Base-by-base conservation (phyloP, 2,797 vertebrate species). In the Mycteria americana region DNA sequence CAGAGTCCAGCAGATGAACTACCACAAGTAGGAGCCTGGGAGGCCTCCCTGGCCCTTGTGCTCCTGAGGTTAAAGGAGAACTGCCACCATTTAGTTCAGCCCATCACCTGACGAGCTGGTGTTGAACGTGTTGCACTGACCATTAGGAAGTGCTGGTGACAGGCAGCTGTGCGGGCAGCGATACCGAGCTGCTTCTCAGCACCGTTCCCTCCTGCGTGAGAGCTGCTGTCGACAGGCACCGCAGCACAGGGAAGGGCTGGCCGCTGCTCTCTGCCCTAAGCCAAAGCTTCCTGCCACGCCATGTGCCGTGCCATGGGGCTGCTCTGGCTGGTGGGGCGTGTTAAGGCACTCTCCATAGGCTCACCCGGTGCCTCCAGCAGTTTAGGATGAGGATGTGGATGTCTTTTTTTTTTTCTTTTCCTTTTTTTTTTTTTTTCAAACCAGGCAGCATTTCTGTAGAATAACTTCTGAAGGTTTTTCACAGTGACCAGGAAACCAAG, bases 141-240 rank as follows among this genome's bases (percentile, higher is more conserved):
- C 0, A 0, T 33, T 13, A 45, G 57, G 75, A 46, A 25, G 35
- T 23, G 45, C 17, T 37, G 64, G 23, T 9, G 48, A 7, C 23
- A 21, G 35, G 59, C 7, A 13, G 33, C 53, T 37, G 37, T 8
- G 31, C 6, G 37, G 24, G 24, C 1, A 0, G 53, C 1, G 0
- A 17, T 11, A 25, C 28, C 0, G 2, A 45, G 28, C 35, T 50
- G 59, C 37, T 63, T 51, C 51, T 70, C 53, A 10, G 35, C 2
- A 1, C 51, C 24, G 6, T 12, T 39, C n/a, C n/a, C 81, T 48
- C 27, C 53, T 24, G 23, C 1, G 3, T 9, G n/a, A 41, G 27
- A 69, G 79, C 48, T 33, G 25, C 65, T 48, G 46, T 2, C 3
- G 2, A 10, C 2, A 1, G 59, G 56, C 37, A 35, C 21, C 0